A percentile compares a stretch with the other conserved stretches of the same genome.
These are phyloP conservation scores for Sinosuthora webbiana DNA, from an alignment of 2,113 vertebrate genomes.

Conservation along the genomic window DNA sequence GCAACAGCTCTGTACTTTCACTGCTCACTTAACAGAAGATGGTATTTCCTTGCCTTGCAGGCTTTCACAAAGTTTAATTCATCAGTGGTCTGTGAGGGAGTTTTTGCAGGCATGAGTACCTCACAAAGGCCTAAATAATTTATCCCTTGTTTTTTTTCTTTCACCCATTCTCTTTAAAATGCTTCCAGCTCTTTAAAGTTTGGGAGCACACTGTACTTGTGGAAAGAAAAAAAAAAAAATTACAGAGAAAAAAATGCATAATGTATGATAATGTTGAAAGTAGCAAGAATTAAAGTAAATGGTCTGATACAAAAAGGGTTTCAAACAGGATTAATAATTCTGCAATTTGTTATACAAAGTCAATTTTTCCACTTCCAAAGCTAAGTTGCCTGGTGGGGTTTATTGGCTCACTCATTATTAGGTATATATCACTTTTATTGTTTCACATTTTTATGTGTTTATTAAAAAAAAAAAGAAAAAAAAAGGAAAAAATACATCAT, in stretches of 20 bases:
- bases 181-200: slow-evolving; percentile 56
- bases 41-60: background rate
- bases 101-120: background rate
- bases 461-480: slow-evolving; percentile 41
- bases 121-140: slow-evolving; percentile 46
- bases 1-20: background rate
- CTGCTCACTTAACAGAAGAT: background rate
- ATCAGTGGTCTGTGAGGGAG: background rate
- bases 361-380: slow-evolving; percentile 73
- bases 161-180: slow-evolving; percentile 42
- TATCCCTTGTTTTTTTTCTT: background rate
- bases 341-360: slow-evolving; percentile 77
- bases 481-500: background rate
- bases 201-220: slow-evolving; percentile 12
- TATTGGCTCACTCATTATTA: slow-evolving; percentile 75
- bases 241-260: slow-evolving; percentile 68
- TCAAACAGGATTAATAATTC: slow-evolving; percentile 76
- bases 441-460: slow-evolving; percentile 78
- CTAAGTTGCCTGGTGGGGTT: slow-evolving; percentile 73
- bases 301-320: slow-evolving; percentile 70
- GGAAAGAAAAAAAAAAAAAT: slow-evolving; percentile 24
- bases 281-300: slow-evolving; percentile 76
- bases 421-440: slow-evolving; percentile 78
- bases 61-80: slow-evolving; percentile 4
- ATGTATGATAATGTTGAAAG: slow-evolving; percentile 72